Evolutionary conservation across 2,113 vertebrate genomes (phyloP), one percentile per base, ranked within the genome.

Genomic region (Lepidothrix coronata): DNA sequence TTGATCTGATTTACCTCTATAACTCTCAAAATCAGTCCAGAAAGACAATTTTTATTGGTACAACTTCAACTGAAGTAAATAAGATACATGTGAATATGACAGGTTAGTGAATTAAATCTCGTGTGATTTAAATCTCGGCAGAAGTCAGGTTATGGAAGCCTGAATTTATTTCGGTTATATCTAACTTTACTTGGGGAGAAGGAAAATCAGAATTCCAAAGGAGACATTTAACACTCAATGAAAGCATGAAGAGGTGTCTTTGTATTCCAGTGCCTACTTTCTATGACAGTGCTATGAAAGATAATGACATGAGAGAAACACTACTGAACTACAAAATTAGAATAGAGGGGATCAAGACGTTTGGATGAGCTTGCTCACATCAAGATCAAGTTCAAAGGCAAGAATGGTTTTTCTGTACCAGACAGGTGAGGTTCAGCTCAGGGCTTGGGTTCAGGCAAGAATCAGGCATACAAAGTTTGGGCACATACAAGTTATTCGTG

Each of bases 331-430:
- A 52, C 12, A 49, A 52, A 70, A 75, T 62, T 37, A 93, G 3
- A 12, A 43, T 3, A n/a, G 12, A 71, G 35, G 7, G 19, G 74
- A 81, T 28, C 0, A 0, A 83, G 13, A 43, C 35, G 6, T 55
- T 86, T 70, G 27, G n/a, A 80, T 11, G 14, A 95, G 8, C 39
- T 13, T 81, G 19, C 27, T 81, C 24, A 72, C 44, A 81, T 65
- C 21, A 55, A 59, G 48, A 43, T 24, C 37, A 68, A 37, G 85
- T 72, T 54, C 23, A 61, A 81, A 65, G 18, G 6, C 21, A 82
- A 58, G 31, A 85, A 30, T 3, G 0, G 3, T 7, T 14, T 76
- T 77, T 81, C 79, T 87, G 23, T 20, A 48, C 5, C 1, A 3
- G 27, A 3, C 12, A 61, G 18, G 1, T 49, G 13, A 12, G 6